Percentiles rank a stretch among this genome's conserved stretches.
phyloP scores from a whole-genome alignment of 2,888 invertebrate species.

The Cyrtodaria siliqua region DNA sequence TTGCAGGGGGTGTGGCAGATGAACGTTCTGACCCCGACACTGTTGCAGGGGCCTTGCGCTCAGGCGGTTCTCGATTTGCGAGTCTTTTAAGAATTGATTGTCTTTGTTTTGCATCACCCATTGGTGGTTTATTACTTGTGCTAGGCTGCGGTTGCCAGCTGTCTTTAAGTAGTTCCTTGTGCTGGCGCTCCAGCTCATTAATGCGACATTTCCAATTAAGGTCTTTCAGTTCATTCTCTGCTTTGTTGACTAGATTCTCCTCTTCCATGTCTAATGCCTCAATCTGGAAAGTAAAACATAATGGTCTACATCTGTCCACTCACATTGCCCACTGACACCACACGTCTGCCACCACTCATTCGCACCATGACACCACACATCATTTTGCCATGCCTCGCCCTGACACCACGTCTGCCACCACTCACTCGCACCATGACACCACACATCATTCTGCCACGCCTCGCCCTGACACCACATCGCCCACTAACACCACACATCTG shows the following conservation, averaged over 20 bases:
- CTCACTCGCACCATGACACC: too few species aligned
- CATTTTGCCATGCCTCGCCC: too few species aligned
- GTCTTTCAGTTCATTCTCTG: slow-evolving; percentile 72
- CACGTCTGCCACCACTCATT: too few species aligned
- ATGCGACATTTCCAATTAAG: slow-evolving; percentile 69
- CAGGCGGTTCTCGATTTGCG: slow-evolving; percentile 50
- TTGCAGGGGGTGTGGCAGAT: slow-evolving; percentile 47
- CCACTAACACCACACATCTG: too few species aligned
- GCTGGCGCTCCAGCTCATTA: slow-evolving; percentile 64
- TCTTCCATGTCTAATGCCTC: slow-evolving; percentile 74
- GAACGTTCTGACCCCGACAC: slow-evolving; percentile 47
- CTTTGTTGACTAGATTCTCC: slow-evolving; percentile 69
- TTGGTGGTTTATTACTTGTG: slow-evolving; percentile 57
- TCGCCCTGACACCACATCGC: too few species aligned
- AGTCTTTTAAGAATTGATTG: slow-evolving; percentile 54
- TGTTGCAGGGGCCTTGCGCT: slow-evolving; percentile 51
- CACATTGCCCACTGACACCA: too few species aligned
- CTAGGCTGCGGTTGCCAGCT: slow-evolving; percentile 37
- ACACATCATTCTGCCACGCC: too few species aligned
- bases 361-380: too few species aligned
- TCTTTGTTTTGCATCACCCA: slow-evolving; percentile 58
- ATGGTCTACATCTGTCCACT: too few species aligned
- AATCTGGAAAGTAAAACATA: slow-evolving; percentile 72
- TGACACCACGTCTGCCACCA: too few species aligned
- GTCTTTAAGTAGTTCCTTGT: slow-evolving; percentile 63